Evolutionary conservation across 2,888 invertebrate species (phyloP).

Genomic region (Mythimna pallens): DNA sequence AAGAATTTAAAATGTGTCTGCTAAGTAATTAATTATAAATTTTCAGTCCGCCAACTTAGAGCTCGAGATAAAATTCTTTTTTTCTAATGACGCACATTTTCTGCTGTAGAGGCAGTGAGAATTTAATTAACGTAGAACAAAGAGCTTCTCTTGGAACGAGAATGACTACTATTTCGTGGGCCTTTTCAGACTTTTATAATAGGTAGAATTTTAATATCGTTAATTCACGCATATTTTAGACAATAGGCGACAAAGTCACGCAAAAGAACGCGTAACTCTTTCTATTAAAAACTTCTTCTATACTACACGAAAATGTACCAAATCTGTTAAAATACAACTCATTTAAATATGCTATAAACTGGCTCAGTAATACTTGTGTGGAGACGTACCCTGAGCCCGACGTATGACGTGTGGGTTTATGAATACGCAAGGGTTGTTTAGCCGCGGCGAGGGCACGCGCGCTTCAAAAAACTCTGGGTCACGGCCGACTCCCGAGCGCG

Average conservation of each 20-base stretch:
- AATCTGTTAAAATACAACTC: slow-evolving; percentile 43
- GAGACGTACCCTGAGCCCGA: slow-evolving; percentile 39
- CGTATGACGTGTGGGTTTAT: slow-evolving; percentile 79
- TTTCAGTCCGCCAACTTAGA: slow-evolving; percentile 79
- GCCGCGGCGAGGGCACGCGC: slow-evolving; percentile 81
- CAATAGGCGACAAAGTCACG: slow-evolving; percentile 3
- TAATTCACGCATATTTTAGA: slow-evolving; percentile 16
- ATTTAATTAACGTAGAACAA: slow-evolving; percentile 81
- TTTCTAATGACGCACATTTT: slow-evolving; percentile 72
- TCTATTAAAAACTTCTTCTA: not conserved
- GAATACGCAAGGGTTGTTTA: slow-evolving; percentile 88
- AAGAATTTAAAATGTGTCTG: slow-evolving; percentile 90
- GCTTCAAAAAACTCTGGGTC: slow-evolving; percentile 82
- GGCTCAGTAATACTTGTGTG: slow-evolving; percentile 42
- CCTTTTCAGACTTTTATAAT: slow-evolving; percentile 53
- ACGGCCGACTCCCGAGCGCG: slow-evolving; percentile 65
- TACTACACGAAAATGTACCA: not conserved
- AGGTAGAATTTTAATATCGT: slow-evolving; percentile 52
- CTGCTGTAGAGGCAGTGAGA: slow-evolving; percentile 74
- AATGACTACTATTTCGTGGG: slow-evolving; percentile 58
- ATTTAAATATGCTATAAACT: slow-evolving; percentile 49
- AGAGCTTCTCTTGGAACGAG: slow-evolving; percentile 62
- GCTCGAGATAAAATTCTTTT: slow-evolving; percentile 76
- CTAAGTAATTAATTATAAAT: slow-evolving; percentile 89
- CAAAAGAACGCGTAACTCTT: slow-evolving; percentile 23